Base-by-base conservation (phyloP, 2,888 invertebrate species). In the Drosophila kanekoi region DNA sequence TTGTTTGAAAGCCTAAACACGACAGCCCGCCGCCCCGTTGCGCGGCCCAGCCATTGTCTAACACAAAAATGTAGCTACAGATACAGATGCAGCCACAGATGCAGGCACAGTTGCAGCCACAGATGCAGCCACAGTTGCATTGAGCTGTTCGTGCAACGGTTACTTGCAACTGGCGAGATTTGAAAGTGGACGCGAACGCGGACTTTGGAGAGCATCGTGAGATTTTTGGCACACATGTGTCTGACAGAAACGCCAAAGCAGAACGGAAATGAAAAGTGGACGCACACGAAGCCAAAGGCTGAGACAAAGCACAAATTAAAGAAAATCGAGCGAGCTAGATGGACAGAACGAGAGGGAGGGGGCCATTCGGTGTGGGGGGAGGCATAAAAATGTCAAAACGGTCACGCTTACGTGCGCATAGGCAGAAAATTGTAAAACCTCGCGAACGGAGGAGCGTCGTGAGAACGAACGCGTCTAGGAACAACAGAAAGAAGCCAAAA, bases 381-480 rank as follows among this genome's bases (percentile, higher is more conserved):
- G 16, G 44, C 37, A 13, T 44, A 59, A 64, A 63, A 85, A 82
- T 86, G 83, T 83, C 79, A 72, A 81, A 81, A 86, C 70, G 77
- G 84, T 84, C 84, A 87, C 87, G 87, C 77, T 84, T 77, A 67
- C 65, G 56, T 72, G 87, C 81, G 73, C 79, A 77, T 82, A 62
- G 76, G 45, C 69, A 67, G 81, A 66, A 77, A 76, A 75, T 68
- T 57, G 59, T 61, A 54, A 52, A 52, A 20, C 51, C 40, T 48
- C 62, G 38, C 61, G 44, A 48, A 43, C 33, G 64, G 58, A 57
- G 68, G 28, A 51, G 52, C 52, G 53, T 47, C 75, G 75, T 76
- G 75, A 72, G 75, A 76, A 76, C 64, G 43, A 48, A 70, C 54
- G 57, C 58, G 43, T 58, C 64, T 37, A 69, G 74, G 69, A 54